Conservation (phyloP, 2,888 invertebrate genomes). For the Pyrochroa serraticornis region DNA sequence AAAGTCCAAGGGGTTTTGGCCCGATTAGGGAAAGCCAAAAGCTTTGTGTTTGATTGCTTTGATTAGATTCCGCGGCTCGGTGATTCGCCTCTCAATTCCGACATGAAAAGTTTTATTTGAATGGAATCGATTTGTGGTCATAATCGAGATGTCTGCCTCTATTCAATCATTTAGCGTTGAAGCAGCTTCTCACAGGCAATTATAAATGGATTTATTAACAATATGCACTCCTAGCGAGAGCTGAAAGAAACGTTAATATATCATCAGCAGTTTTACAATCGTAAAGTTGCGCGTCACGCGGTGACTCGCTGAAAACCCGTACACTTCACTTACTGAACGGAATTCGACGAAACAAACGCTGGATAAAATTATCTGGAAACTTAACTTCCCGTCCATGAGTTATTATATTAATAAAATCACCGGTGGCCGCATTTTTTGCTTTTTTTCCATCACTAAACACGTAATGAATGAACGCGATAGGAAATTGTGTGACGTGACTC, state of each 20-base stretch:
- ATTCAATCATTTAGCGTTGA: constrained; percentile 36
- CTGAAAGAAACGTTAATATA: constrained; percentile 46
- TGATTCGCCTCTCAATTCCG: not conserved
- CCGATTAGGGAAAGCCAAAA: too few relatives aligned
- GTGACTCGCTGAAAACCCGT: constrained; percentile 41
- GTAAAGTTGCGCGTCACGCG: constrained; percentile 47
- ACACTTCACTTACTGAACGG: constrained; percentile 40
- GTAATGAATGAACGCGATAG: constrained; percentile 29
- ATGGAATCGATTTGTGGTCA: constrained; percentile 1
- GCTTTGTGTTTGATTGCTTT: too few relatives aligned
- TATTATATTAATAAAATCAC: constrained; percentile 39
- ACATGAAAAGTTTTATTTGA: not conserved
- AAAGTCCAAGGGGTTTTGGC: too few relatives aligned
- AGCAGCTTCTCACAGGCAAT: constrained; percentile 44
- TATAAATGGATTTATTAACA: constrained; percentile 49
- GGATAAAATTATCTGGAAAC: constrained; percentile 40
- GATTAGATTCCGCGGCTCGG: not conserved
- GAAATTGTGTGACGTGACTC: constrained; percentile 37
- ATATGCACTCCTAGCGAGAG: constrained; percentile 44
- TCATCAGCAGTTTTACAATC: constrained; percentile 49
- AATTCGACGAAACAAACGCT: constrained; percentile 44
- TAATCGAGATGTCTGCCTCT: constrained; percentile 32
- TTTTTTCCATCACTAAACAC: constrained; percentile 1
- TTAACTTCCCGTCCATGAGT: constrained; percentile 32
- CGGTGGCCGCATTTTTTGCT: constrained; percentile 27